Evolutionary conservation across 2,797 vertebrate genomes (phyloP).

Genomic region (Lacerta agilis): DNA sequence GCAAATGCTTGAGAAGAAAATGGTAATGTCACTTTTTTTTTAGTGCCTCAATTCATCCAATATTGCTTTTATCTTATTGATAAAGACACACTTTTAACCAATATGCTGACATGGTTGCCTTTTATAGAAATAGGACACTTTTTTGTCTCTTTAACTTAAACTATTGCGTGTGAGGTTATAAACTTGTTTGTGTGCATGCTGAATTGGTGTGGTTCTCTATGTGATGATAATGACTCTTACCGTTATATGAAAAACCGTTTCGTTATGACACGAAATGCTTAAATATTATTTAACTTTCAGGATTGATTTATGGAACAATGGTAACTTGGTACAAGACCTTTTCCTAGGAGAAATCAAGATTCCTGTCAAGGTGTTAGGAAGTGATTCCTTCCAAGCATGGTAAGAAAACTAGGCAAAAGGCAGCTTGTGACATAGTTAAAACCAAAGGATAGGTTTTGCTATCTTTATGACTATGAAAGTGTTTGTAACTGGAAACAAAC

Average conservation of each 20-base stretch:
- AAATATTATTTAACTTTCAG: conserved; percentile 80
- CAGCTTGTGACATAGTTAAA: conserved; percentile 17
- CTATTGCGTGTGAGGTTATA: conserved; percentile 69
- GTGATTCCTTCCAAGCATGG: conserved; percentile 91
- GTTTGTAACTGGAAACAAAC: neutral
- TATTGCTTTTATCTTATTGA: conserved; percentile 54
- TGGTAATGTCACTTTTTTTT: conserved; percentile 50
- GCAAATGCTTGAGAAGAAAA: conserved; percentile 60
- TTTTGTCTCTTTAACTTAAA: conserved; percentile 38
- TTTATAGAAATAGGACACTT: conserved; percentile 57
- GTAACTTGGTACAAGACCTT: conserved; percentile 93
- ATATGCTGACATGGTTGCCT: conserved; percentile 58
- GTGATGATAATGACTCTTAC: conserved; percentile 24
- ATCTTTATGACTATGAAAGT: neutral
- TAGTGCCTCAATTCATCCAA: conserved; percentile 43
- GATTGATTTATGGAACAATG: conserved; percentile 97
- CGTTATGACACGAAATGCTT: conserved; percentile 13
- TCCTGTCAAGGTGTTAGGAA: conserved; percentile 91
- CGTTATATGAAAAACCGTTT: neutral
- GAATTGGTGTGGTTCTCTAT: conserved; percentile 64
- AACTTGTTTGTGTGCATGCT: conserved; percentile 76
- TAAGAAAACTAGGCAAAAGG: conserved; percentile 74
- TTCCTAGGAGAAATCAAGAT: conserved; percentile 96
- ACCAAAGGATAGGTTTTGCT: neutral
- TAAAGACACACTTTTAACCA: conserved; percentile 54